These are phyloP conservation scores for Atrina japonica DNA, from an alignment of 2,888 invertebrate species.

Conservation along the genomic window DNA sequence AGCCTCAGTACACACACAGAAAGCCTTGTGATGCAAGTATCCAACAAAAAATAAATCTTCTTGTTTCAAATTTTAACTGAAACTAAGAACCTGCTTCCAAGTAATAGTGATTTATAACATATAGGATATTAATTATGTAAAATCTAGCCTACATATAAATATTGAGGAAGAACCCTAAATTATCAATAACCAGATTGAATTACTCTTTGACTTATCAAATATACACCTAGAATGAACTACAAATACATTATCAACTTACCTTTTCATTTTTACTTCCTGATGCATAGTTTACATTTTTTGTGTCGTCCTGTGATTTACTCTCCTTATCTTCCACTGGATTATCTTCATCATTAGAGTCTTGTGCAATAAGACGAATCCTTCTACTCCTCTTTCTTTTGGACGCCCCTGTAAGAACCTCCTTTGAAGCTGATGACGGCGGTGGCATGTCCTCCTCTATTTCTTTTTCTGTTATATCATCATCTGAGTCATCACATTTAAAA, in stretches of 20 bases:
- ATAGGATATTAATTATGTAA: too few relatives aligned
- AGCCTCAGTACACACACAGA: too few relatives aligned
- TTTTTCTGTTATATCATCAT: slow-evolving; percentile 4
- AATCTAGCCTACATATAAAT: too few relatives aligned
- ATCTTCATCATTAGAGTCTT: slow-evolving; percentile 15
- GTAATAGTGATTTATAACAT: too few relatives aligned
- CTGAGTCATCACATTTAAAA: neutral
- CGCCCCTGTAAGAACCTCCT: neutral
- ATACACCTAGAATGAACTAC: too few relatives aligned
- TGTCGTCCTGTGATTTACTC: neutral
- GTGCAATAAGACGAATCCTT: slow-evolving; percentile 12
- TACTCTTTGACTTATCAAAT: too few relatives aligned
- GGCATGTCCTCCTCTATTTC: slow-evolving; percentile 31
- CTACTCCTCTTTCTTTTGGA: slow-evolving; percentile 18
- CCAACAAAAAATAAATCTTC: too few relatives aligned
- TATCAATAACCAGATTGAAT: slow-evolving; percentile 4
- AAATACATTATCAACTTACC: neutral
- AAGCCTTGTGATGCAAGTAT: too few relatives aligned
- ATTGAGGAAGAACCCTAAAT: slow-evolving; percentile 2
- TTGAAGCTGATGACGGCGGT: slow-evolving; percentile 4
- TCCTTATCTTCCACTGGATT: neutral
- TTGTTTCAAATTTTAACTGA: too few relatives aligned
- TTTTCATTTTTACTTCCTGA: neutral
- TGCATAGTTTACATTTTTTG: too few relatives aligned
- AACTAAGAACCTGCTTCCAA: too few relatives aligned